phyloP scores from a whole-genome alignment of 2,797 vertebrate species.

The Sebastes miniatus region DNA sequence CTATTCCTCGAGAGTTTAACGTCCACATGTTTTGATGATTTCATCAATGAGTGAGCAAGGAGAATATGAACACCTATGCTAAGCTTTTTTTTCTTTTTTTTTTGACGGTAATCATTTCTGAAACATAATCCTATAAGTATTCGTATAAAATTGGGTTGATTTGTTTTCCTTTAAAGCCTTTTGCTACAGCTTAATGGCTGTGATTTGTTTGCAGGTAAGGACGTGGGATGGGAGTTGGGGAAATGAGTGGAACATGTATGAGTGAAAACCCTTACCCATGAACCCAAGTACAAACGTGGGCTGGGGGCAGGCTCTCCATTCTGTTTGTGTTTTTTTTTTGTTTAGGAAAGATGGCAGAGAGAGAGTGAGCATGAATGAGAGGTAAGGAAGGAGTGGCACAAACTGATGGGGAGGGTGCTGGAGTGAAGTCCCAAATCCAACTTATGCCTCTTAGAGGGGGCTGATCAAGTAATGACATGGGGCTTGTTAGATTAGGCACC shows the following conservation, averaged over 20 bases:
- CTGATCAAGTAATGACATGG: constrained; percentile 69
- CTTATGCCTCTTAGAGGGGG: constrained; percentile 55
- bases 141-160: constrained; percentile 43
- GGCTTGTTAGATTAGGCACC: constrained; percentile 66
- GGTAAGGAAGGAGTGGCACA: constrained; percentile 9
- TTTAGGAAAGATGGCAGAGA: constrained; percentile 58
- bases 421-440: constrained; percentile 60
- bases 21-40: neutral
- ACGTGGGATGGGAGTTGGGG: constrained; percentile 1
- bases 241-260: constrained; percentile 14
- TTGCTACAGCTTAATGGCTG: neutral
- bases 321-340: constrained; percentile 47
- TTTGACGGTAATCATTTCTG: neutral
- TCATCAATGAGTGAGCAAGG: neutral
- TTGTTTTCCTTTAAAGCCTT: constrained; percentile 62
- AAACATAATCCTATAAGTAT: constrained; percentile 14
- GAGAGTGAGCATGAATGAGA: constrained; percentile 43
- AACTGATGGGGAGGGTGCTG: constrained; percentile 13
- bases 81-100: neutral
- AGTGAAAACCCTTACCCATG: constrained; percentile 83
- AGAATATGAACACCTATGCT: neutral
- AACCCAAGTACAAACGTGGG: constrained; percentile 84
- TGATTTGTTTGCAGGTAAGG: constrained; percentile 2
- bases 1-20: neutral
- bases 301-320: constrained; percentile 83